phyloP scores from a whole-genome alignment of 2,797 vertebrate genomes.

The Tapirus indicus region DNA sequence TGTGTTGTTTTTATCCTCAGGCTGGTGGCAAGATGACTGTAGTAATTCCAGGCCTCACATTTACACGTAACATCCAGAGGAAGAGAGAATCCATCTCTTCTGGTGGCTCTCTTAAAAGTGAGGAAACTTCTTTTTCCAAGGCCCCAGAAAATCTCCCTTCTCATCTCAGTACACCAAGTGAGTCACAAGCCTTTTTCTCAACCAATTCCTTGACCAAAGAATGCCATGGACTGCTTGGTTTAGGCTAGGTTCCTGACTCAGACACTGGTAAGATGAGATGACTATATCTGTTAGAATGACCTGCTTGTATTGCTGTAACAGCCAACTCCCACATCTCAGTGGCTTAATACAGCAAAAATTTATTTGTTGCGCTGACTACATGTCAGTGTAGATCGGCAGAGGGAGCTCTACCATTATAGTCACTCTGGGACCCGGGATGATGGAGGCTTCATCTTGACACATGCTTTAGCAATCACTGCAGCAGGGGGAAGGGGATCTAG shows the following conservation, averaged over 20 bases:
- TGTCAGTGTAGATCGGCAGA: background rate
- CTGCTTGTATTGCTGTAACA: background rate
- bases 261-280: background rate
- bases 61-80: background rate
- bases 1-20: background rate
- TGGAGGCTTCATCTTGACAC: background rate
- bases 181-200: constrained; percentile 47
- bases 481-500: background rate
- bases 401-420: background rate
- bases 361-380: background rate
- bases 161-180: background rate
- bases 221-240: background rate
- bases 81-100: constrained; percentile 43
- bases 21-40: background rate
- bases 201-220: background rate
- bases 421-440: background rate
- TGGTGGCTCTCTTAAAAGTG: background rate
- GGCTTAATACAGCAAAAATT: background rate
- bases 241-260: background rate
- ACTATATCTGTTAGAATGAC: background rate
- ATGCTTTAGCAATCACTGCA: background rate
- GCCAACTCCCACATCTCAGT: constrained; percentile 17
- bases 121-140: background rate
- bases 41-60: constrained; percentile 19
- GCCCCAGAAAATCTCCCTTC: background rate